A percentile compares a stretch with the other conserved stretches of the same genome.
Conservation (phyloP, 2,113 vertebrate genomes). For the Esox niger region DNA sequence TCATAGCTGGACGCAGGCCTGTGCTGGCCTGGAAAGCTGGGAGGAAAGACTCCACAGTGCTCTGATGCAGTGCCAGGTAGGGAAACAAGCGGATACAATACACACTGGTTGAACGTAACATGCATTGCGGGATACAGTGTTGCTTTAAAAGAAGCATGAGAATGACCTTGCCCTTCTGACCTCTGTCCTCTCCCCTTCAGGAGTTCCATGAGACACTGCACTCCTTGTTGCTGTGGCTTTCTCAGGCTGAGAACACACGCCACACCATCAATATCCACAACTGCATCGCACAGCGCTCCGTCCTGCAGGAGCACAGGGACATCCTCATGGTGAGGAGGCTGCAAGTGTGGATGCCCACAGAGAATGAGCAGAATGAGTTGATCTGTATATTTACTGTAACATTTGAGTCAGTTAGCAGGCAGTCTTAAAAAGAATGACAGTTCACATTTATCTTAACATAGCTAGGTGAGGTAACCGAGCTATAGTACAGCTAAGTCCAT, state of each 20-base stretch:
- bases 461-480: too few relatives aligned
- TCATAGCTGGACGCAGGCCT: slow-evolving; percentile 78
- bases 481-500: too few relatives aligned
- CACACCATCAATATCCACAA: slow-evolving; percentile 50
- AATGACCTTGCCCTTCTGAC: neutral
- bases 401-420: too few relatives aligned
- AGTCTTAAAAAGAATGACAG: too few relatives aligned
- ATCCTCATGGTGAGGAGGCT: slow-evolving; percentile 72
- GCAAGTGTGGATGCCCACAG: too few relatives aligned
- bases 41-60: slow-evolving; percentile 71
- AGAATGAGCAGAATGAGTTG: too few relatives aligned
- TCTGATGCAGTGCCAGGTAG: slow-evolving; percentile 85
- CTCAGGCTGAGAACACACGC: slow-evolving; percentile 72
- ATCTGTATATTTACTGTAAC: too few relatives aligned
- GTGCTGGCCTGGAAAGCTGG: slow-evolving; percentile 74
- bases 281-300: slow-evolving; percentile 41
- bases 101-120: too few relatives aligned
- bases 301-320: slow-evolving; percentile 63
- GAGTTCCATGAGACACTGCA: slow-evolving; percentile 87
- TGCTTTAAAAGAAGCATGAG: too few relatives aligned
- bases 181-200: slow-evolving; percentile 58
- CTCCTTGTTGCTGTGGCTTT: slow-evolving; percentile 81
- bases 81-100: neutral
- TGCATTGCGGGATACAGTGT: too few relatives aligned
- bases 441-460: too few relatives aligned